phyloP scores from a whole-genome alignment of 2,888 invertebrate genomes.

The Coleophora deauratella region DNA sequence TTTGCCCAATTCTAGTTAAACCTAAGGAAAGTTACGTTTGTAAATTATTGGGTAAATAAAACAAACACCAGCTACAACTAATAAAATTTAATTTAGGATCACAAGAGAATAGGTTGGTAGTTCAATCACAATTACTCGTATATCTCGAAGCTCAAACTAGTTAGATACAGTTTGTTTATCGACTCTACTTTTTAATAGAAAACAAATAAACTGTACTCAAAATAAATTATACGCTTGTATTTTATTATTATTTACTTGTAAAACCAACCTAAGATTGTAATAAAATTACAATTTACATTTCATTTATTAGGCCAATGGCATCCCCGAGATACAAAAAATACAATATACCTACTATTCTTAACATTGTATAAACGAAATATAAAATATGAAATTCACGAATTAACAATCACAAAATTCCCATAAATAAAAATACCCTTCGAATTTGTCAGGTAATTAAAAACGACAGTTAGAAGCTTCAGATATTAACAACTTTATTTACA shows the following conservation, averaged over 20 bases:
- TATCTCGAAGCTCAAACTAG: too few relatives aligned
- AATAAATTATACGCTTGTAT: too few relatives aligned
- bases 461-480: constrained; percentile 35
- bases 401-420: constrained; percentile 28
- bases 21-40: too few relatives aligned
- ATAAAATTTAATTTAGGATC: constrained; percentile 67
- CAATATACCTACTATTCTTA: constrained; percentile 5
- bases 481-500: constrained; percentile 57
- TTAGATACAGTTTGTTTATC: too few relatives aligned
- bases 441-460: constrained; percentile 38
- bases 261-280: constrained; percentile 24
- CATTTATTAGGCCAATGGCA: too few relatives aligned
- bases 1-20: too few relatives aligned
- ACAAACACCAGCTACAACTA: constrained; percentile 42
- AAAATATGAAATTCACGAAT: constrained; percentile 12
- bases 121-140: too few relatives aligned
- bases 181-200: too few relatives aligned
- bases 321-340: constrained; percentile 6
- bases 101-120: constrained; percentile 41
- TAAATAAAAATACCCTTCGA: constrained; percentile 33
- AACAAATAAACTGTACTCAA: too few relatives aligned
- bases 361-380: constrained; percentile 10
- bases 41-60: constrained; percentile 33
- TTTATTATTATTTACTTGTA: too few relatives aligned
- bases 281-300: constrained; percentile 21